Evolutionary conservation across 2,888 invertebrate species (phyloP).

Genomic region (Punctoribates punctum): DNA sequence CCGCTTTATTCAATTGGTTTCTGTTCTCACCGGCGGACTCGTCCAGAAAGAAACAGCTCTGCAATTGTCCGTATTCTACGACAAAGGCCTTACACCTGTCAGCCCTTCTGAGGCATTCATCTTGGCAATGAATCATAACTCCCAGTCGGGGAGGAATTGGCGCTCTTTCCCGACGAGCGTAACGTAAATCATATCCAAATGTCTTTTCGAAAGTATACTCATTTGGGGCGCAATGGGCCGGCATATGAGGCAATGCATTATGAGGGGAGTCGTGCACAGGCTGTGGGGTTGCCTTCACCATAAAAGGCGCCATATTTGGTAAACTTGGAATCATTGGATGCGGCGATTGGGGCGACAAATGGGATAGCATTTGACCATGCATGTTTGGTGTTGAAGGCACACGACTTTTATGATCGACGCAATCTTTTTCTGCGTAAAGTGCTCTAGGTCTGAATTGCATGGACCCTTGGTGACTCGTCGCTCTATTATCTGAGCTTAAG

Average conservation of each 20-base stretch:
- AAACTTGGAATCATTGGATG: background rate
- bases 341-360: background rate
- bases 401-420: slow-evolving; percentile 37
- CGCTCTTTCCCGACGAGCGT: slow-evolving; percentile 47
- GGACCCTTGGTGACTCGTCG: slow-evolving; percentile 47
- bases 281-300: background rate
- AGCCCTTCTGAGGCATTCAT: slow-evolving; percentile 48
- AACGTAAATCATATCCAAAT: slow-evolving; percentile 47
- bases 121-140: slow-evolving; percentile 47
- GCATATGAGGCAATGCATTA: slow-evolving; percentile 21
- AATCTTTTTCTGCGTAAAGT: slow-evolving; percentile 69
- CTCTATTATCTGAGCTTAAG: slow-evolving; percentile 70
- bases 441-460: slow-evolving; percentile 61
- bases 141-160: slow-evolving; percentile 47
- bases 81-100: slow-evolving; percentile 48
- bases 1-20: slow-evolving; percentile 48
- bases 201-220: slow-evolving; percentile 49
- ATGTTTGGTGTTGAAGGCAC: slow-evolving; percentile 40
- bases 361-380: background rate
- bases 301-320: slow-evolving; percentile 34
- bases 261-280: slow-evolving; percentile 3
- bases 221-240: slow-evolving; percentile 45
- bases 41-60: slow-evolving; percentile 55
- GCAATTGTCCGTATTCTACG: slow-evolving; percentile 49
- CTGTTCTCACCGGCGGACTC: slow-evolving; percentile 53